Evolutionary conservation across 2,888 invertebrate species (phyloP).

Genomic region (Phyto melanocephala): DNA sequence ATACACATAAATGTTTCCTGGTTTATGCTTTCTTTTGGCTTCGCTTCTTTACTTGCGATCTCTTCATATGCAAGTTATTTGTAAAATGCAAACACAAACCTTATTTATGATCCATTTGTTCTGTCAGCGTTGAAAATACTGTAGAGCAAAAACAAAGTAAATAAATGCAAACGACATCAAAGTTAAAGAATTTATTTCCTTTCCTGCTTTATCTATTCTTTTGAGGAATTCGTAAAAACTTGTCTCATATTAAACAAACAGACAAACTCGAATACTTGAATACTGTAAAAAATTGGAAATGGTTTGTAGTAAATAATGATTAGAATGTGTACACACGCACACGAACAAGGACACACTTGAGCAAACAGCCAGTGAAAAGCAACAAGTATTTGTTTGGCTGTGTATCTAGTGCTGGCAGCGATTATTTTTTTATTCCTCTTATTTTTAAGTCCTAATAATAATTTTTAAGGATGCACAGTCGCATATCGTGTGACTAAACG

Average conservation of each 20-base stretch:
- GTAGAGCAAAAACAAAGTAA: background rate
- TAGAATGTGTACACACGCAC: background rate
- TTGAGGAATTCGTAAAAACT: background rate
- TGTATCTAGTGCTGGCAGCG: background rate
- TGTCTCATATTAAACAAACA: background rate
- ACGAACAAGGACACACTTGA: background rate
- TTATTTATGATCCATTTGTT: constrained; percentile 3
- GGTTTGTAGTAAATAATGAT: background rate
- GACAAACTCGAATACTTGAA: background rate
- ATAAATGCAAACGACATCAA: constrained; percentile 6
- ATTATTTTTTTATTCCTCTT: too few species aligned
- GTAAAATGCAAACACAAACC: background rate
- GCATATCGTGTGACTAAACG: too few species aligned
- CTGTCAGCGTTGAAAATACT: background rate
- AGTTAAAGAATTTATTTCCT: constrained; percentile 16
- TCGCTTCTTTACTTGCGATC: background rate
- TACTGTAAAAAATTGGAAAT: background rate
- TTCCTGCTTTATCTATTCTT: background rate
- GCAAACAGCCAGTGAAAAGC: background rate
- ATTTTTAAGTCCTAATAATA: too few species aligned
- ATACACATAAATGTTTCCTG: too few species aligned
- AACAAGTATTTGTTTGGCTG: background rate
- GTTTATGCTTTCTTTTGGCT: background rate
- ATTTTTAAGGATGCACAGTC: too few species aligned
- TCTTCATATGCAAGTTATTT: constrained; percentile 6